Evolutionary conservation across 2,113 vertebrate species (phyloP), one percentile per base, ranked within the genome.

Genomic region (Rhinolophus ferrumequinum): DNA sequence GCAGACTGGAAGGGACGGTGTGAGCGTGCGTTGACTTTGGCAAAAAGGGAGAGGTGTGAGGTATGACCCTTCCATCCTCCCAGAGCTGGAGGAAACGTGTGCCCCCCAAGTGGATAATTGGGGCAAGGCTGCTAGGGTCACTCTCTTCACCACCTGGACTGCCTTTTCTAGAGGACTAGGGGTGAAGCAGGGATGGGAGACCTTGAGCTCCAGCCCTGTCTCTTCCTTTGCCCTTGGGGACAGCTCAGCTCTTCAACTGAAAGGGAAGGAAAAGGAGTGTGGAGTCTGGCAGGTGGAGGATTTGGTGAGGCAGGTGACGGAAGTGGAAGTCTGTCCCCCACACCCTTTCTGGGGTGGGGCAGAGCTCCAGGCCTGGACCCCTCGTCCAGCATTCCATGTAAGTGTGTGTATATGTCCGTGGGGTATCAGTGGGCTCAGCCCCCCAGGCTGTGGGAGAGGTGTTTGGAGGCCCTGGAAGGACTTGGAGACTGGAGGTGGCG

Each of bases 161-260:
- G 24, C 19, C 38, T 70, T 80, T 88, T 41, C 79, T 35, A 35
- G 41, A 67, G 47, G 52, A 5, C 66, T 69, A 21, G 60, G 60
- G 56, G 47, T 82, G 35, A 67, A 80, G 69, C 58, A 72, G 64
- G 86, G 26, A 21, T 52, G 47, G 35, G 47, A 82, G 88, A 64
- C 28, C 77, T 41, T 86, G 66, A 62, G 22, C 24, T 64, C 21
- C 44, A 58, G 66, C 41, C 50, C 8, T 38, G 41, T 60, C 69
- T 52, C 10, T 26, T 60, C 69, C 30, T 70, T 28, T 41, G 47
- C 33, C 16, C 9, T 1, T 26, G 16, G 28, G 81, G 89, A 75
- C 56, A 64, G 82, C 75, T 77, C 58, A n/a, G 70, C 92, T 87
- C 47, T 70, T 95, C 19, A 86, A 66, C 26, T 83, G n/a, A 66